These are phyloP conservation scores for Sturmia bella DNA, from an alignment of 2,888 invertebrate genomes.

Conservation along the genomic window DNA sequence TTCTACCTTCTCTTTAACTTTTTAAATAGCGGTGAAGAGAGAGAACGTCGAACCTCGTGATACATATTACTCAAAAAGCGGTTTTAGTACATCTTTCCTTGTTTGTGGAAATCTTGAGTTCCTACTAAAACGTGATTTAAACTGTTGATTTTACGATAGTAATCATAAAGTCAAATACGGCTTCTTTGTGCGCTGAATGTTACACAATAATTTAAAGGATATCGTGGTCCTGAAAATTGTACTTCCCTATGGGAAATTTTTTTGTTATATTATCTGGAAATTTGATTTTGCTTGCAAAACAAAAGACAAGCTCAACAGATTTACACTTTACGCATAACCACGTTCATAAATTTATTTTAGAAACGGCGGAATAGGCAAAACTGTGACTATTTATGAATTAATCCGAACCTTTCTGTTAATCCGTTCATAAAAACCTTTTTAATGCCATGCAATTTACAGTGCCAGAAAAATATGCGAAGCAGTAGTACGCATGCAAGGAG, in stretches of 20 bases:
- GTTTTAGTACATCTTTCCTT: too few relatives aligned
- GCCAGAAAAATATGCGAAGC: not conserved
- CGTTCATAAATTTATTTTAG: conserved; percentile 52
- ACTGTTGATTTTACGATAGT: too few relatives aligned
- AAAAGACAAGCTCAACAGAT: too few relatives aligned
- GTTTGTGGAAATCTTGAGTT: too few relatives aligned
- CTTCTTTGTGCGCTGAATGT: too few relatives aligned
- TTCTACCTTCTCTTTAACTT: too few relatives aligned
- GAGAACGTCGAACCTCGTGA: too few relatives aligned
- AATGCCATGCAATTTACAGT: conserved; percentile 19
- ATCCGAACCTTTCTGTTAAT: conserved; percentile 49
- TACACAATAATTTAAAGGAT: too few relatives aligned
- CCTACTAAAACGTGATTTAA: too few relatives aligned
- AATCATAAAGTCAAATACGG: too few relatives aligned
- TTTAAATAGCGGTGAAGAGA: too few relatives aligned
- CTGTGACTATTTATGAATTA: not conserved
- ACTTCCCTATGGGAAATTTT: not conserved
- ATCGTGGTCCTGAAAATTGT: not conserved
- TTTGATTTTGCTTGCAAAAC: conserved; percentile 1
- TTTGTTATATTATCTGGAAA: not conserved
- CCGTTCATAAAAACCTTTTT: conserved; percentile 55
- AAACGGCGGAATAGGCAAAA: conserved; percentile 19
- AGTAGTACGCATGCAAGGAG: not conserved
- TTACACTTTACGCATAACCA: not conserved
- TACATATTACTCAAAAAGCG: too few relatives aligned